Evolutionary conservation across 2,797 vertebrate genomes (phyloP).

Genomic region (Myotis myotis): DNA sequence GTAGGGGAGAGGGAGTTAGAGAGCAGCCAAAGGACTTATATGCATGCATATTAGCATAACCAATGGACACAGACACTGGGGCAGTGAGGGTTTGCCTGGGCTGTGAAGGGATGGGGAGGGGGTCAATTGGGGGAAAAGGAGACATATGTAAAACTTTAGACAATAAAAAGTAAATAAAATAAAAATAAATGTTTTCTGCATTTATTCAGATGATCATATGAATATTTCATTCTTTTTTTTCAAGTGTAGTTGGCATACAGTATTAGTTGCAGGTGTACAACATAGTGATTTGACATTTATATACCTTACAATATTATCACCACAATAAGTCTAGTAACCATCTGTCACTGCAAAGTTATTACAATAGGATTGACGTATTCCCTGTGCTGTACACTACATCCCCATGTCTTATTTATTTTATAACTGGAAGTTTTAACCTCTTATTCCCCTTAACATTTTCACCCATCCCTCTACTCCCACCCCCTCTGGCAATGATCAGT

Average conservation of each 20-base stretch:
- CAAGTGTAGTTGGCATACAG: not conserved
- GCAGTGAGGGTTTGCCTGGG: no score
- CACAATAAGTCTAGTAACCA: not conserved
- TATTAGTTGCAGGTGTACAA: not conserved
- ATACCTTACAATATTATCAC: not conserved
- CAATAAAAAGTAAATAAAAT: no score
- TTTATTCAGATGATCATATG: not conserved
- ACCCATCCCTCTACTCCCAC: not conserved
- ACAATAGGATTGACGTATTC: not conserved
- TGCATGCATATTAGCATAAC: no score
- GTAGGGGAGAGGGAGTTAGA: no score
- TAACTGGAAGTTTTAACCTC: not conserved
- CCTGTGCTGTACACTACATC: not conserved
- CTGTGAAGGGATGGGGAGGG: no score
- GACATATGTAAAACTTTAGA: no score
- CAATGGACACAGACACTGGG: no score
- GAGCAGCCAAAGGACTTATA: no score
- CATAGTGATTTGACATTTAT: not conserved
- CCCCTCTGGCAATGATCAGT: not conserved
- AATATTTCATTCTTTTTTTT: not conserved
- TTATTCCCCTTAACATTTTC: not conserved
- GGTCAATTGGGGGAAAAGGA: no score
- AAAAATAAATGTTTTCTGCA: not conserved
- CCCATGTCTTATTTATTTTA: not conserved
- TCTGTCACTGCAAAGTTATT: not conserved